These are phyloP conservation scores for Gopherus evgoodei DNA, from an alignment of 2,113 vertebrate genomes.

Conservation along the genomic window DNA sequence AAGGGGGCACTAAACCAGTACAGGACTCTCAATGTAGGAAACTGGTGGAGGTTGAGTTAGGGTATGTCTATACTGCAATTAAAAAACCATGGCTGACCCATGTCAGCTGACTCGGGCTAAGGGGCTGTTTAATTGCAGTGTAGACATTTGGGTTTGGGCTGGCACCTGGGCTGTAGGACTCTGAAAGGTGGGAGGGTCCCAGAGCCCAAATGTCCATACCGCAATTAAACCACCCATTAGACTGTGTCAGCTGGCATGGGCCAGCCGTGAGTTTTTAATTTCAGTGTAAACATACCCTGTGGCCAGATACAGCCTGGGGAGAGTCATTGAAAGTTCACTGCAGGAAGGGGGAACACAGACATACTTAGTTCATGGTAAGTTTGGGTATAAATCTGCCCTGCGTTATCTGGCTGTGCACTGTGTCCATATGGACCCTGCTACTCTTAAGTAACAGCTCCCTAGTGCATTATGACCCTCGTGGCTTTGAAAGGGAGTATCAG, in stretches of 20 bases:
- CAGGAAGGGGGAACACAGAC: not conserved
- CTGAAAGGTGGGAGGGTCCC: no score
- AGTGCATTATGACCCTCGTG: not conserved
- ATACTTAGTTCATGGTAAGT: not conserved
- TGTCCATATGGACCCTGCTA: not conserved
- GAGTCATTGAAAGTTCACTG: not conserved
- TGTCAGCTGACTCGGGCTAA: not conserved
- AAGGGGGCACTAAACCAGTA: not conserved
- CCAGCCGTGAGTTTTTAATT: not conserved
- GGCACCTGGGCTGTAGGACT: no score
- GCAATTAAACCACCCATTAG: no score
- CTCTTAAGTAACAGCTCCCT: not conserved
- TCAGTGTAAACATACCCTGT: not conserved
- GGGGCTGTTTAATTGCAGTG: not conserved
- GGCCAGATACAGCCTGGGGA: not conserved
- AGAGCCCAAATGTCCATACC: no score
- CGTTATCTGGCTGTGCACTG: not conserved
- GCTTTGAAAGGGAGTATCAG: not conserved
- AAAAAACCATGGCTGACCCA: not conserved
- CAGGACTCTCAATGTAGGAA: not conserved
- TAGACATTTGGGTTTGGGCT: not conserved
- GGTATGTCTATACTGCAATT: not conserved
- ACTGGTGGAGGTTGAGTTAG: not conserved
- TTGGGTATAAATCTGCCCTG: not conserved
- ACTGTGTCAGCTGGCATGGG: no score